Evolutionary conservation across 2,797 vertebrate genomes (phyloP).

Genomic region (Myotis vivesi): DNA sequence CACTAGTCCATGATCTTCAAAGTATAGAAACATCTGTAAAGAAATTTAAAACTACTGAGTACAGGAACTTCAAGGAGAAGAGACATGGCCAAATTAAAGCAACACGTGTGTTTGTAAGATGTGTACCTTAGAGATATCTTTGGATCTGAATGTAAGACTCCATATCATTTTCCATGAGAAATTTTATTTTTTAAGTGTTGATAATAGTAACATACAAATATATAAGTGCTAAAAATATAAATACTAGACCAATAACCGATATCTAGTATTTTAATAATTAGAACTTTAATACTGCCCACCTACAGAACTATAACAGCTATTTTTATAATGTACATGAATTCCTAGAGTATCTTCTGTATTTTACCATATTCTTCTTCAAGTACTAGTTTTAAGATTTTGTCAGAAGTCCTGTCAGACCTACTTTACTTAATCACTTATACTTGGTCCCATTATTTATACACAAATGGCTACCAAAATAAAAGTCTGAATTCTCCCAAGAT

Average conservation of each 20-base stretch:
- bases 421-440: not conserved
- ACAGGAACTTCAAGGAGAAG: not conserved
- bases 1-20: slow-evolving; percentile 90
- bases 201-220: not conserved
- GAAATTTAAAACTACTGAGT: slow-evolving; percentile 57
- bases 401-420: not conserved
- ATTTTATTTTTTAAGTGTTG: slow-evolving; percentile 7
- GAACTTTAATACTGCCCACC: not conserved
- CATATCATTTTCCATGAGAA: not conserved
- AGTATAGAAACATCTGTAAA: slow-evolving; percentile 94
- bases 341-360: not conserved
- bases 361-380: slow-evolving; percentile 44
- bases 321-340: not conserved
- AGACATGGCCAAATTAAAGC: not conserved
- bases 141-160: not conserved
- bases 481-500: not conserved
- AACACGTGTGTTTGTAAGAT: not conserved
- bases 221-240: not conserved
- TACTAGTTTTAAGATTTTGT: slow-evolving; percentile 5
- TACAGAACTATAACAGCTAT: not conserved
- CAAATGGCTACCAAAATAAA: not conserved
- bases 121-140: not conserved
- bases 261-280: slow-evolving; percentile 30
- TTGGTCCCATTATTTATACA: not conserved
- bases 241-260: not conserved